Percentiles rank a stretch among this genome's conserved stretches.
Conservation (phyloP, 2,888 invertebrate genomes). For the Melanotus villosus region DNA sequence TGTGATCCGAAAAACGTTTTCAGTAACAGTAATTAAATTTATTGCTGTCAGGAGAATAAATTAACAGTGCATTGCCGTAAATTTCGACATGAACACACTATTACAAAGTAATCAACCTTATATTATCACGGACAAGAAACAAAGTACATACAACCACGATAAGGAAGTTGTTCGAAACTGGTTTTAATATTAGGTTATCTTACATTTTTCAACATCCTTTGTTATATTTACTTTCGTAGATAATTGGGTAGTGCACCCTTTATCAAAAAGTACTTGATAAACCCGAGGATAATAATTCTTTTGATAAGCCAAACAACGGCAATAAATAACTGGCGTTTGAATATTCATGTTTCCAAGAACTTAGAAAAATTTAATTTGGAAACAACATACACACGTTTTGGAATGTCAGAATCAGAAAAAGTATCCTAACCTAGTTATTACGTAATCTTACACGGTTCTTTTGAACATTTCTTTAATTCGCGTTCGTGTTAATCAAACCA, state of each 20-base stretch:
- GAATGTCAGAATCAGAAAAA: no score
- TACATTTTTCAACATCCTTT: constrained; percentile 38
- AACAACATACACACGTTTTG: no score
- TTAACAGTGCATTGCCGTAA: constrained; percentile 44
- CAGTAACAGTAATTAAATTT: constrained; percentile 42
- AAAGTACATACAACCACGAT: constrained; percentile 40
- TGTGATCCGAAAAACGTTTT: constrained; percentile 31
- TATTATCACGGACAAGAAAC: constrained; percentile 42
- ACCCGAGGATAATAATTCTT: constrained; percentile 14
- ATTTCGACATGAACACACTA: constrained; percentile 42
- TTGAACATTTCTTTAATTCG: no score
- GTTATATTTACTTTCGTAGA: constrained; percentile 33
- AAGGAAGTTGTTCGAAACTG: constrained; percentile 36
- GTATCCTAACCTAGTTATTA: no score
- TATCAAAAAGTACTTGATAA: constrained; percentile 17
- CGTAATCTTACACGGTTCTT: no score
- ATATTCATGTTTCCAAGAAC: no score
- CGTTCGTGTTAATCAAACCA: no score
- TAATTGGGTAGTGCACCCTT: constrained; percentile 24
- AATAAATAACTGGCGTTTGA: constrained; percentile 14
- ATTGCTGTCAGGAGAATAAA: constrained; percentile 38
- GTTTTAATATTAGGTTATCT: constrained; percentile 44
- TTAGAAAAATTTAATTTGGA: no score
- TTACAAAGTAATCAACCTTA: constrained; percentile 39
- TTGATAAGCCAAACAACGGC: constrained; percentile 15